phyloP scores from a whole-genome alignment of 2,888 invertebrate species.

The Toxonevra muliebris region DNA sequence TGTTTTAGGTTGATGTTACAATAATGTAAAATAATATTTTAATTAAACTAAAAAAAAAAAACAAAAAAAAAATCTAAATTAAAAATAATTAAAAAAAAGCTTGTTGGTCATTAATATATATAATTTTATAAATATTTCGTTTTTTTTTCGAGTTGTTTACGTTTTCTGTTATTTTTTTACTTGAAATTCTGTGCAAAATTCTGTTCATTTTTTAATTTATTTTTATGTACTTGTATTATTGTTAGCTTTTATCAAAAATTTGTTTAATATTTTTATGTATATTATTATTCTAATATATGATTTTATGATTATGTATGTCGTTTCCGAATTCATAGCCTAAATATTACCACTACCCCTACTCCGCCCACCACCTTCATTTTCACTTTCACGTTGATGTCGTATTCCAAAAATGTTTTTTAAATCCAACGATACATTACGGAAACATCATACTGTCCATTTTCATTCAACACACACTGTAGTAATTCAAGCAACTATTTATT shows the following conservation, averaged over 20 bases:
- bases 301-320: conserved; percentile 17
- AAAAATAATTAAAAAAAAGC: too few species aligned
- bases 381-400: conserved; percentile 23
- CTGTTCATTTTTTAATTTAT: conserved; percentile 35
- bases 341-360: too few species aligned
- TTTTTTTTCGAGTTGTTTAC: conserved; percentile 13
- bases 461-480: background rate
- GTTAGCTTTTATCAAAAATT: conserved; percentile 3
- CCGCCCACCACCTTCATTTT: conserved; percentile 1
- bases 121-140: conserved; percentile 36
- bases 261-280: conserved; percentile 24
- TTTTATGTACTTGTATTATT: conserved; percentile 25
- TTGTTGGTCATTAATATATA: conserved; percentile 3
- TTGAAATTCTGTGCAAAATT: conserved; percentile 34
- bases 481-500: too few species aligned
- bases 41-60: conserved; percentile 37
- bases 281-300: conserved; percentile 15
- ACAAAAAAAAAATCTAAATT: conserved; percentile 17
- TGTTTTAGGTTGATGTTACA: conserved; percentile 47
- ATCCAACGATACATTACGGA: conserved; percentile 26
- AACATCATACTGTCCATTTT: conserved; percentile 20
- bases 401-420: conserved; percentile 7
- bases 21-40: conserved; percentile 44
- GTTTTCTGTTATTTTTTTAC: too few species aligned
- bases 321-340: conserved; percentile 7